Conservation (phyloP, 2,113 vertebrate species). For the Lepisosteus oculatus region DNA sequence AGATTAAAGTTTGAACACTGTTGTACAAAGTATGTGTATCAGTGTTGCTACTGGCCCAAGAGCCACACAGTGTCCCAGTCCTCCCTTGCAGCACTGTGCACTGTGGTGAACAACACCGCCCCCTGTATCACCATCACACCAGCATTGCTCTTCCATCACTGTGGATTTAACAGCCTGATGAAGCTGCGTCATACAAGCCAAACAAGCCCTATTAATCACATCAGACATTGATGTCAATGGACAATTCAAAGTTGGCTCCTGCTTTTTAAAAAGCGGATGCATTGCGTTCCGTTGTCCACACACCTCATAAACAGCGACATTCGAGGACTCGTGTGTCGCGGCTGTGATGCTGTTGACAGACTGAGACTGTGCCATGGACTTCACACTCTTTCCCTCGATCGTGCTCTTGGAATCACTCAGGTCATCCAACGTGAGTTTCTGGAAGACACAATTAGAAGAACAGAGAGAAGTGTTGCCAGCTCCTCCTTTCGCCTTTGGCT, state of each 20-base stretch:
- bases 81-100: too few relatives aligned
- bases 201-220: too few relatives aligned
- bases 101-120: too few relatives aligned
- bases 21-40: not conserved
- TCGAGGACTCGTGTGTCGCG: constrained; percentile 69
- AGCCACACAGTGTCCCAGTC: too few relatives aligned
- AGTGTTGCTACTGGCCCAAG: too few relatives aligned
- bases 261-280: too few relatives aligned
- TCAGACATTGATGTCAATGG: too few relatives aligned
- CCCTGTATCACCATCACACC: too few relatives aligned
- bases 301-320: constrained; percentile 80
- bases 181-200: not conserved
- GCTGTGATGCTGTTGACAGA: constrained; percentile 70
- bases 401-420: constrained; percentile 67
- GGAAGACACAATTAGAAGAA: constrained; percentile 21
- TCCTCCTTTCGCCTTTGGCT: not conserved
- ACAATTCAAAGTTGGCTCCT: too few relatives aligned
- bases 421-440: constrained; percentile 78
- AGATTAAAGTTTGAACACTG: not conserved
- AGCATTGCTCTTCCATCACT: too few relatives aligned
- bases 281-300: not conserved
- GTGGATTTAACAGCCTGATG: too few relatives aligned
- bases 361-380: constrained; percentile 47
- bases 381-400: constrained; percentile 59
- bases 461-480: not conserved